Evolutionary conservation across 2,888 invertebrate genomes (phyloP).

Genomic region (Idaea straminata): DNA sequence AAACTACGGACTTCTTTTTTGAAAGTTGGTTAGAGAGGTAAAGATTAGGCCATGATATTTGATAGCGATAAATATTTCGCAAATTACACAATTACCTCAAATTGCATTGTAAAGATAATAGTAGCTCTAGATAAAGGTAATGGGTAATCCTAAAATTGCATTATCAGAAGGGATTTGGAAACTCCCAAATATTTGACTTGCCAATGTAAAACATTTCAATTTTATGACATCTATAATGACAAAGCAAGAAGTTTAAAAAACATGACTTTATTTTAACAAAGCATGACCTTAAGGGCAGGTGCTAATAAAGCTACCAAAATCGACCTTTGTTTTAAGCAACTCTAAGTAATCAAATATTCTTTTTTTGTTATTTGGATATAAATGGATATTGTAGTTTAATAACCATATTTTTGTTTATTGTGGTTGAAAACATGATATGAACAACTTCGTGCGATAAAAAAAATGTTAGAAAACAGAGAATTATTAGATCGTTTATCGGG

Average conservation of each 20-base stretch:
- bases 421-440: no score
- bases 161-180: conserved; percentile 1
- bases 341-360: no score
- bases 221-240: no score
- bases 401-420: no score
- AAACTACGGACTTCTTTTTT: not conserved
- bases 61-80: not conserved
- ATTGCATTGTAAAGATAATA: not conserved
- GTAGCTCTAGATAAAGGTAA: not conserved
- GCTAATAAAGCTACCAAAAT: no score
- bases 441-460: no score
- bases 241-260: not conserved
- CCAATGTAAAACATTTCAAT: not conserved
- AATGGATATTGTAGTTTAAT: no score
- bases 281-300: no score
- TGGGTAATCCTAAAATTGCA: not conserved
- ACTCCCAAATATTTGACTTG: not conserved
- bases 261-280: not conserved
- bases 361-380: no score
- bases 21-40: not conserved
- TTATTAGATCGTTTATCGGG: no score
- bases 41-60: not conserved
- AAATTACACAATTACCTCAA: not conserved
- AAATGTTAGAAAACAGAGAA: no score
- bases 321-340: no score